These are phyloP conservation scores for Zaprionus gabonicus DNA, from an alignment of 1,140 invertebrate species.

Conservation along the genomic window DNA sequence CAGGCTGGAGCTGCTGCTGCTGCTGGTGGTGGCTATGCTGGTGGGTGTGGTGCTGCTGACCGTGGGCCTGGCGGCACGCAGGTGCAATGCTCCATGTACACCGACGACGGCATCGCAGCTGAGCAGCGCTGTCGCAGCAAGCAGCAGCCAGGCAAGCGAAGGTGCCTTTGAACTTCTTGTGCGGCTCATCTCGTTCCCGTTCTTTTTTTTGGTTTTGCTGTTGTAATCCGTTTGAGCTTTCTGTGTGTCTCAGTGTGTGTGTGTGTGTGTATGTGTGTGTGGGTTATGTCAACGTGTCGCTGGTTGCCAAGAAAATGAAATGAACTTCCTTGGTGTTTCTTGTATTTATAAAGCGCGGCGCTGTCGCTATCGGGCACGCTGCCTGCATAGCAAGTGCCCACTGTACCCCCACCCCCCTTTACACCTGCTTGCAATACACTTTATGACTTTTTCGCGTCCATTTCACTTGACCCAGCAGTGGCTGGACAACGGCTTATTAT, in stretches of 20 bases:
- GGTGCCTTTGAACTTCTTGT: not conserved
- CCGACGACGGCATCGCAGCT: not conserved
- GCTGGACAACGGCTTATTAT: constrained; percentile 29
- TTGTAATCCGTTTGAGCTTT: constrained; percentile 33
- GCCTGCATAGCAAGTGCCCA: constrained; percentile 62
- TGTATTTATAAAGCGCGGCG: constrained; percentile 84
- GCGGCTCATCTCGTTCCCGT: not conserved
- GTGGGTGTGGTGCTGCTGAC: constrained; percentile 42
- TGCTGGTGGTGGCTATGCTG: constrained; percentile 13
- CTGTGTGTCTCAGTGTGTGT: not conserved
- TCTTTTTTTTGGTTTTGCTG: not conserved
- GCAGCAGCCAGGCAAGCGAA: constrained; percentile 1
- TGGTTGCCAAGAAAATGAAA: constrained; percentile 78
- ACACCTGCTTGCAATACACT: constrained; percentile 36
- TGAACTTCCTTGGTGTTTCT: constrained; percentile 79
- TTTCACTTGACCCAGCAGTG: constrained; percentile 63
- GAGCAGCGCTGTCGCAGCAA: constrained; percentile 22
- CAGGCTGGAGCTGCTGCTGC: constrained; percentile 16
- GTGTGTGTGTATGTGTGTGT: constrained; percentile 1
- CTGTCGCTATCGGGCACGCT: constrained; percentile 42
- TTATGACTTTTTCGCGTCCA: constrained; percentile 74
- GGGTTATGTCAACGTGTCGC: constrained; percentile 72
- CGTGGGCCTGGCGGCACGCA: constrained; percentile 47
- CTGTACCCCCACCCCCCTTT: not conserved
- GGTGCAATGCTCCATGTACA: constrained; percentile 36